Evolutionary conservation across 1,140 invertebrate genomes (phyloP).

Genomic region (Drosophila setifemur): DNA sequence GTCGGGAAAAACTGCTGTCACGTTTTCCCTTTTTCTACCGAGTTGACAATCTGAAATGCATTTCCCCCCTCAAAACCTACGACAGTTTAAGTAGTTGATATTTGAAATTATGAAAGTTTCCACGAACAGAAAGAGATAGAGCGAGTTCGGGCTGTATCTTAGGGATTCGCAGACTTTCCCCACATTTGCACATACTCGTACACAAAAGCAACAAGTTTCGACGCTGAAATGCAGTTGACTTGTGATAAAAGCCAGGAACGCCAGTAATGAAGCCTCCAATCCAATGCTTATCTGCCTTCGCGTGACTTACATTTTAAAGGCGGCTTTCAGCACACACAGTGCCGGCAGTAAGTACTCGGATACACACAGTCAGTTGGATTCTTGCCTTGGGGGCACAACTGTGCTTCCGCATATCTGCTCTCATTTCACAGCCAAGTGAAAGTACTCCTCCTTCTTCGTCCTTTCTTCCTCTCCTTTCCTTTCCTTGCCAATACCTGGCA

Average conservation of each 20-base stretch:
- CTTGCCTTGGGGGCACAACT: constrained; percentile 23
- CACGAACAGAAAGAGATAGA: constrained; percentile 9
- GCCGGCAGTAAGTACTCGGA: not conserved
- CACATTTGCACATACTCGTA: constrained; percentile 1
- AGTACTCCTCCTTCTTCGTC: too few relatives aligned
- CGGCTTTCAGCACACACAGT: constrained; percentile 46
- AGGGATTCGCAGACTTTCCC: constrained; percentile 42
- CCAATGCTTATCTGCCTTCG: constrained; percentile 70
- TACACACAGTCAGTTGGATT: constrained; percentile 3
- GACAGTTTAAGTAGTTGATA: constrained; percentile 78
- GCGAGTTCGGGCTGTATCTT: constrained; percentile 40
- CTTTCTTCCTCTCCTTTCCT: too few relatives aligned
- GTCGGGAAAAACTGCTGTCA: constrained; percentile 15
- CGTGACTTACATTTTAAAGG: constrained; percentile 77
- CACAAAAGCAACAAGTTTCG: constrained; percentile 30
- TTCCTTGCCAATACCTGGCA: constrained; percentile 61
- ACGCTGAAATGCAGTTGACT: constrained; percentile 52
- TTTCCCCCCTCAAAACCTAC: constrained; percentile 12
- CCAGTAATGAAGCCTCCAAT: constrained; percentile 69
- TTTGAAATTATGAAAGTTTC: constrained; percentile 72
- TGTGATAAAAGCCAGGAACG: constrained; percentile 57
- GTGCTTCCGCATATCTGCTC: constrained; percentile 67
- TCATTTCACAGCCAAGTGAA: constrained; percentile 68
- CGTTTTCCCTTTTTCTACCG: constrained; percentile 6
- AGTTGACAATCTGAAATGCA: constrained; percentile 43